Percentiles rank a stretch among this genome's conserved stretches.
Conservation (phyloP, 92 coral and sea anemone genomes). For the Palythoa grandiflora region DNA sequence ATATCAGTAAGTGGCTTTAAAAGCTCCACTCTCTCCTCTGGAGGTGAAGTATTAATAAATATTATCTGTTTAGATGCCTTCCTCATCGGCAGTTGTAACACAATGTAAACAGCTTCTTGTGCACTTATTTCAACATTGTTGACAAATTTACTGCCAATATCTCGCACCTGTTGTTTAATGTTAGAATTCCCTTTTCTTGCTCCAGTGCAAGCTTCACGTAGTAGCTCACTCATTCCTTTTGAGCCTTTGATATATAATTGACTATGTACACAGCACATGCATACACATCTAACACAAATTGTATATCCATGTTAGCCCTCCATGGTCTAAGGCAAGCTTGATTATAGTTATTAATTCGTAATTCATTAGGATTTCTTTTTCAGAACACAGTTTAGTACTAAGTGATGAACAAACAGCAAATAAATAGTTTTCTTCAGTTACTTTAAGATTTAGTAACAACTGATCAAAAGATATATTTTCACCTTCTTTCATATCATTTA, state of each 20-base stretch:
- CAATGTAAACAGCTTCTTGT: slow-evolving; percentile 12
- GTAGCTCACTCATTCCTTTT: slow-evolving; percentile 4
- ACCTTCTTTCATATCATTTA: no score
- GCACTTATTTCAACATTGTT: background rate
- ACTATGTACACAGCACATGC: no score
- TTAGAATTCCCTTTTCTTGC: background rate
- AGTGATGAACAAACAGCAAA: slow-evolving; percentile 59
- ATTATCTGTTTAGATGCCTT: slow-evolving; percentile 8
- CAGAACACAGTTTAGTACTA: slow-evolving; percentile 58
- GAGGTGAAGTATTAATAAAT: background rate
- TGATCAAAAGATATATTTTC: no score
- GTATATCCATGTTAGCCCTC: background rate
- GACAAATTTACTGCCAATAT: background rate
- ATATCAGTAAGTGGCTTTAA: slow-evolving; percentile 69
- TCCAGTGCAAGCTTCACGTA: slow-evolving; percentile 1
- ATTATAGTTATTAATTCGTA: no score
- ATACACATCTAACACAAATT: no score
- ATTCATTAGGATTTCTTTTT: no score
- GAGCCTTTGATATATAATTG: background rate
- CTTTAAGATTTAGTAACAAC: no score
- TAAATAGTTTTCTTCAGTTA: no score
- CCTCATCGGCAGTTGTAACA: background rate
- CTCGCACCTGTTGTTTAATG: background rate
- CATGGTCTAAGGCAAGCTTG: background rate
- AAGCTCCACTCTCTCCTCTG: slow-evolving; percentile 37